Evolutionary conservation across 2,888 invertebrate genomes (phyloP).

Genomic region (Cephus sareptanus): DNA sequence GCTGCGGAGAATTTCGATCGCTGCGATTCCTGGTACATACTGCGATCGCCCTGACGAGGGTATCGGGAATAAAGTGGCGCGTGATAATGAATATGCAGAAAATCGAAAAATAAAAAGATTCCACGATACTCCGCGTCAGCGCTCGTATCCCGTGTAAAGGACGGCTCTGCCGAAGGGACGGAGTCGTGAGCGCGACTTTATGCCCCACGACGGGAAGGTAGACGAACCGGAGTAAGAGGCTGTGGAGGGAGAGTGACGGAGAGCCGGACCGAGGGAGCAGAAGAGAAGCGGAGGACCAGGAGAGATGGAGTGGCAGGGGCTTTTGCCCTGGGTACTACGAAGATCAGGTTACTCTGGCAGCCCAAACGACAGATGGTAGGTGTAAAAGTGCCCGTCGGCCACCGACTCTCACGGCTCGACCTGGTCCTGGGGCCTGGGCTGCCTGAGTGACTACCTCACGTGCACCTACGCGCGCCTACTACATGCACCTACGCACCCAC

Average conservation of each 20-base stretch:
- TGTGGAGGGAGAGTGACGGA: constrained; percentile 5
- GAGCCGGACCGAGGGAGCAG: background rate
- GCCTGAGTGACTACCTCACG: background rate
- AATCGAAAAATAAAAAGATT: no score
- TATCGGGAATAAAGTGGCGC: background rate
- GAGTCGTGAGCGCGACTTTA: background rate
- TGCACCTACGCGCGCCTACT: background rate
- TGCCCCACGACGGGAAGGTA: background rate
- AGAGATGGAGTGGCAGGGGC: constrained; percentile 30
- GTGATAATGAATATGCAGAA: background rate
- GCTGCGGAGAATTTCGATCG: background rate
- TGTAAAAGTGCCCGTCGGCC: constrained; percentile 46
- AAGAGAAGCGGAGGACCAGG: background rate
- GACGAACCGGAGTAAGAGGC: background rate
- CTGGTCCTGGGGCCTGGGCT: background rate
- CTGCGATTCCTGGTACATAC: background rate
- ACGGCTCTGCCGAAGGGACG: background rate
- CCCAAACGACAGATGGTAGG: constrained; percentile 61
- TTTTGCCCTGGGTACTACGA: constrained; percentile 46
- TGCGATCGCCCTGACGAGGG: background rate
- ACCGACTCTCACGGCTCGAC: constrained; percentile 47
- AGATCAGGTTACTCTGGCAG: constrained; percentile 53
- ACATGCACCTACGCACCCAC: background rate
- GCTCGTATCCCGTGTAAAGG: background rate
- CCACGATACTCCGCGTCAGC: background rate